Conservation (phyloP, 2,113 vertebrate species). For the Nothocercus nigrocapillus region DNA sequence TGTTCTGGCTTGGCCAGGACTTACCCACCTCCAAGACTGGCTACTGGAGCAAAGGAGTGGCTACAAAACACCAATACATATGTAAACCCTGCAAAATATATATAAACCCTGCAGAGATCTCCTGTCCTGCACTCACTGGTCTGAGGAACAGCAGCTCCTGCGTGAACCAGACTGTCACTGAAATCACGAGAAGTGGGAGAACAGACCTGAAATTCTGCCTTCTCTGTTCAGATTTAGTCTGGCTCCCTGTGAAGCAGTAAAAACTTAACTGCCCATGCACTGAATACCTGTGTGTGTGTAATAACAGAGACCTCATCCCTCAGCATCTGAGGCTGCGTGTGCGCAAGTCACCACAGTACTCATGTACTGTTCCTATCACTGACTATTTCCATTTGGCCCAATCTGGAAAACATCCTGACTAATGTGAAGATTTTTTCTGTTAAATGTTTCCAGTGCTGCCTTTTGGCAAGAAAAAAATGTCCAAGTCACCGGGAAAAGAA, state of each 20-base stretch:
- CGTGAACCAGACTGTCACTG: not conserved
- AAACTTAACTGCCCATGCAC: not conserved
- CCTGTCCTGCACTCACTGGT: not conserved
- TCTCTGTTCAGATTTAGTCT: not conserved
- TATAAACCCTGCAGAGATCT: not conserved
- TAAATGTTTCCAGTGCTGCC: constrained; percentile 72
- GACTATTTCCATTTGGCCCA: constrained; percentile 53
- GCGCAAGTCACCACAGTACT: not conserved
- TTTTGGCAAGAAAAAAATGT: constrained; percentile 53
- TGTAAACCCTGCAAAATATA: not conserved
- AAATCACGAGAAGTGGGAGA: not conserved
- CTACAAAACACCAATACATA: not conserved
- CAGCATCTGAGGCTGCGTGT: not conserved
- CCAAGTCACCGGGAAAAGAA: constrained; percentile 64
- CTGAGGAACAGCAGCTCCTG: not conserved
- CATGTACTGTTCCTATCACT: constrained; percentile 55
- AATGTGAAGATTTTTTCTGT: constrained; percentile 59
- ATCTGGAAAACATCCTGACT: constrained; percentile 73
- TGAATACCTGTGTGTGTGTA: not conserved
- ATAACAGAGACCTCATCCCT: not conserved
- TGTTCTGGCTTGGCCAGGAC: not conserved
- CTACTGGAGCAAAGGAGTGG: not conserved
- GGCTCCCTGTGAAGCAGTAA: not conserved
- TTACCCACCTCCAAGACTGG: not conserved
- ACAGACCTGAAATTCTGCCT: not conserved